A percentile compares a stretch with the other conserved stretches of the same genome.
These are phyloP conservation scores for Gallinago stenura DNA, from an alignment of 2,797 vertebrate species.

Conservation along the genomic window DNA sequence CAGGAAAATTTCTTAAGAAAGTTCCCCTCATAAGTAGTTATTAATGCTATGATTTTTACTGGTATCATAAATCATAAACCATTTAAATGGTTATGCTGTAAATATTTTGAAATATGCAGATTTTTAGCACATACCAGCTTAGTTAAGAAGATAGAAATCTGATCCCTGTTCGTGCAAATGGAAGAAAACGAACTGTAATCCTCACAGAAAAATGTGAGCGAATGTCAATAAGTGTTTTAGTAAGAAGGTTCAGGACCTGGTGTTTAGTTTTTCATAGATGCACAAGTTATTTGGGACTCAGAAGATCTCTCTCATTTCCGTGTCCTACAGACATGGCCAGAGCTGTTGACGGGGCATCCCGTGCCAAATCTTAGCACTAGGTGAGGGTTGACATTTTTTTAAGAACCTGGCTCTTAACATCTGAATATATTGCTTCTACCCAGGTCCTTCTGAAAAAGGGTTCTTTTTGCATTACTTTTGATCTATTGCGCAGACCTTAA, in stretches of 20 bases:
- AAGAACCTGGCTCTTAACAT: neutral
- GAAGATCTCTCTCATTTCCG: neutral
- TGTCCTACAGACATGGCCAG: fast-evolving
- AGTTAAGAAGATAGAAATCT: neutral
- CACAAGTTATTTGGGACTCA: fast-evolving
- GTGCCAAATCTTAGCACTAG: neutral
- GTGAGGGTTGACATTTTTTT: neutral
- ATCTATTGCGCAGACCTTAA: neutral
- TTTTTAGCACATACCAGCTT: neutral
- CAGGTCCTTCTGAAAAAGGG: neutral
- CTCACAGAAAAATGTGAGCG: neutral
- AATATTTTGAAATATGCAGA: neutral
- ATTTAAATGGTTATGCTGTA: neutral
- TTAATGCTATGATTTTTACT: neutral
- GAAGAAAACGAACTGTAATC: neutral
- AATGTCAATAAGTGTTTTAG: neutral
- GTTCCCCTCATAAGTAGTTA: neutral
- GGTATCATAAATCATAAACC: neutral
- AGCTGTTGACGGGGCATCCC: neutral
- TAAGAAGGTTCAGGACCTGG: neutral
- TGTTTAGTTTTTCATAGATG: neutral
- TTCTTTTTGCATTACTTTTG: neutral
- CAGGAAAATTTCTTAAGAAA: neutral
- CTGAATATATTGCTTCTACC: neutral
- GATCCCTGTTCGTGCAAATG: fast-evolving